Evolutionary conservation across 2,113 vertebrate genomes (phyloP).

Genomic region (Amphiprion ocellaris): DNA sequence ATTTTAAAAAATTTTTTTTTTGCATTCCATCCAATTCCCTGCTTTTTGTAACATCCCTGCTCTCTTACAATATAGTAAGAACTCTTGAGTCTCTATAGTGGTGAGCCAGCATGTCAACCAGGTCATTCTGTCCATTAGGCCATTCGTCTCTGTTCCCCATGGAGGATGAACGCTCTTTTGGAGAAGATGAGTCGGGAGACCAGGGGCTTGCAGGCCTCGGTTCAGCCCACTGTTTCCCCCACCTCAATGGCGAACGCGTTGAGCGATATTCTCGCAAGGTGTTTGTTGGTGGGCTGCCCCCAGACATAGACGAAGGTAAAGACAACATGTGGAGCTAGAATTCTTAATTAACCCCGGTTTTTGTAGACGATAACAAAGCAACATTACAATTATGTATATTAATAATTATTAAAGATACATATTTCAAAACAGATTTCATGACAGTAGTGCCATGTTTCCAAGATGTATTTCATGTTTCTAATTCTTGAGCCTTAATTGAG

Average conservation of each 20-base stretch:
- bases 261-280: constrained; percentile 98
- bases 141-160: constrained; percentile 98
- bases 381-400: background rate
- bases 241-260: constrained; percentile 97
- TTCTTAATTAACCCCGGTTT: no score
- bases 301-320: constrained; percentile 98
- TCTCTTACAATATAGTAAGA: background rate
- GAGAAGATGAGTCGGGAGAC: constrained; percentile 95
- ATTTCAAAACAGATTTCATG: background rate
- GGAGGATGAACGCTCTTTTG: constrained; percentile 94
- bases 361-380: background rate
- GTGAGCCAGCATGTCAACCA: constrained; percentile 12
- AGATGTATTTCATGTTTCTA: no score
- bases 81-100: background rate
- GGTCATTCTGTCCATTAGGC: constrained; percentile 80
- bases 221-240: constrained; percentile 96
- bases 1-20: constrained; percentile 18
- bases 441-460: background rate
- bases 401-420: background rate
- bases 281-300: constrained; percentile 96
- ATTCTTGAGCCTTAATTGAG: no score
- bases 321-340: no score
- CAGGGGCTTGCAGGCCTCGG: constrained; percentile 93
- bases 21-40: constrained; percentile 17
- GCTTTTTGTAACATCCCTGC: background rate